Base-by-base conservation (phyloP, 2,888 invertebrate genomes). In the Carcina quercana region DNA sequence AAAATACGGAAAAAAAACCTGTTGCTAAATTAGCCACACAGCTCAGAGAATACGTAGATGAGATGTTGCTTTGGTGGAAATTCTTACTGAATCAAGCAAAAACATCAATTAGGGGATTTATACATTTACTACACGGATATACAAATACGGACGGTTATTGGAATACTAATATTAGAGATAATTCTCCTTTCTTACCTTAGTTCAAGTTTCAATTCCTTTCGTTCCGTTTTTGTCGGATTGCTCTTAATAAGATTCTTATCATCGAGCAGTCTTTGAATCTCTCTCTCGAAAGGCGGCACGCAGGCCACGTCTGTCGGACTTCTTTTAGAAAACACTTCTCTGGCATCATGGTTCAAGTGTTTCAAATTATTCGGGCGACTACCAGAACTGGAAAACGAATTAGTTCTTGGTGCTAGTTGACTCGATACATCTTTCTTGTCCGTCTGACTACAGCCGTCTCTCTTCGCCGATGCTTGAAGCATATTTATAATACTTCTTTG, bases 221-320 rank as follows among this genome's bases (percentile, higher is more conserved):
- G 67, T 46, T 89, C 89, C 30, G 84, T 69, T 61, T 88, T 88
- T 14, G 86, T 85, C 29, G 88, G 86, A 52, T 86, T 87, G 53
- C 85, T 86, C 56, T 88, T 88, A 37, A 88, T 75, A 37, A 88
- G 64, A 67, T 87, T 88, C 62, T 89, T 89, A 57, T 92, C 91
- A 52, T 91, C 92, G 43, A 92, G 82, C 49, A 93, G 85, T 66
- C 92, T 89, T 68, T 92, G 91, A 48, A 93, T 90, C 67, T 93
- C 92, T 55, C 91, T 86, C 75, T 93, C 93, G 61, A 93, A 93
- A 13, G 92, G 92, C 32, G 88, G 88, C 37, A 85, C 80, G 47
- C 83, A 83, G 12, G 80, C 84, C 26, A 84, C 78, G 45, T 85
- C 85, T 2, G 76, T 67, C 1, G 85, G 85, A 52, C 83, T 84